Evolutionary conservation across 2,113 vertebrate species (phyloP).

Genomic region (Neofelis nebulosa): DNA sequence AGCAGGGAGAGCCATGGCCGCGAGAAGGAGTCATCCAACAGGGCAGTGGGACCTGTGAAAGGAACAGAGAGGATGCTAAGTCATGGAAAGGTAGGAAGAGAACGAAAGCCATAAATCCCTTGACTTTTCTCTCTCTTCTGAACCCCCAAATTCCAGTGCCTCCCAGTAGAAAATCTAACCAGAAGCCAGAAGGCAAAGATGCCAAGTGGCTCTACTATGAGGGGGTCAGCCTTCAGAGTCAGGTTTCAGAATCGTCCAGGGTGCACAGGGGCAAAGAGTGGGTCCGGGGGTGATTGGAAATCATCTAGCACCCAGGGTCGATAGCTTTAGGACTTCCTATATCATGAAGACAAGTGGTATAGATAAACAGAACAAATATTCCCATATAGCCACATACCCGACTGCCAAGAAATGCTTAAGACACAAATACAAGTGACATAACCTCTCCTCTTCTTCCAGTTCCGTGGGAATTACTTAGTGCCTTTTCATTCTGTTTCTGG

Average conservation of each 20-base stretch:
- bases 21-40: rapidly evolving
- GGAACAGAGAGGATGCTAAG: neutral
- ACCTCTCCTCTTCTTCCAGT: neutral
- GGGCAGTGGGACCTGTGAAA: neutral
- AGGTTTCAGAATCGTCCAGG: neutral
- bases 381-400: too few relatives aligned
- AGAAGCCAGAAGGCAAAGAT: neutral
- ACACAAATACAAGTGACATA: neutral
- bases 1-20: neutral
- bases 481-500: neutral
- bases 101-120: too few relatives aligned
- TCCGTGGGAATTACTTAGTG: neutral
- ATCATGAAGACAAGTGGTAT: neutral
- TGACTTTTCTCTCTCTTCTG: neutral
- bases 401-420: neutral
- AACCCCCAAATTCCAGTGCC: neutral
- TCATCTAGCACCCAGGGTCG: rapidly evolving
- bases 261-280: too few relatives aligned
- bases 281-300: neutral
- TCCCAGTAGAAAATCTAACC: neutral
- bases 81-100: neutral
- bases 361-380: neutral
- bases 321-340: rapidly evolving
- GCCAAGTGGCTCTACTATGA: rapidly evolving
- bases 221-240: neutral